Evolutionary conservation across 1,140 invertebrate species (phyloP).

Genomic region (Hestina assimilis): DNA sequence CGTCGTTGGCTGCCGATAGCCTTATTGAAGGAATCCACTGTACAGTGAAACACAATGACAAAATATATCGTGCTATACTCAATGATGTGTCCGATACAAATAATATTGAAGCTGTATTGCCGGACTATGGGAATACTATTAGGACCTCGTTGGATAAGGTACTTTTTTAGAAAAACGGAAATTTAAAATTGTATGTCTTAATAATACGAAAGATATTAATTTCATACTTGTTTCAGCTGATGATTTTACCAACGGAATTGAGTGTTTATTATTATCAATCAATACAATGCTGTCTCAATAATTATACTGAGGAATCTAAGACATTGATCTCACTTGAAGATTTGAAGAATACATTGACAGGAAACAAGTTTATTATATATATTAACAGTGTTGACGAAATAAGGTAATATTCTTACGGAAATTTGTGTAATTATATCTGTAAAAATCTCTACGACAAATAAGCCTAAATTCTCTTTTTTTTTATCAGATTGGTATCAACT

Average conservation of each 20-base stretch:
- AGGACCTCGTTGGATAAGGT: slow-evolving; percentile 52
- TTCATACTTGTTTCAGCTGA: slow-evolving; percentile 59
- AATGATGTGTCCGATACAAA: slow-evolving; percentile 40
- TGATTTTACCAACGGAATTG: slow-evolving; percentile 76
- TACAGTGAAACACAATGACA: slow-evolving; percentile 48
- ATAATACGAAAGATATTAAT: no score
- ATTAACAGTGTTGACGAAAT: slow-evolving; percentile 79
- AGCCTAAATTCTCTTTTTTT: slow-evolving; percentile 17
- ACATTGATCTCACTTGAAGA: slow-evolving; percentile 51
- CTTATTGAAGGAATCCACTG: slow-evolving; percentile 55
- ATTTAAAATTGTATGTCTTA: no score
- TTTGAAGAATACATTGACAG: slow-evolving; percentile 48
- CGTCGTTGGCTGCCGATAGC: slow-evolving; percentile 42
- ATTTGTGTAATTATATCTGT: background rate
- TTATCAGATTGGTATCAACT: slow-evolving; percentile 78
- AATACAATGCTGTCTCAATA: slow-evolving; percentile 72
- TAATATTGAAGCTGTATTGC: slow-evolving; percentile 43
- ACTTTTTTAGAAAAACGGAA: slow-evolving; percentile 17
- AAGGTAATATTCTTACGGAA: slow-evolving; percentile 58
- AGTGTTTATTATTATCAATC: slow-evolving; percentile 80
- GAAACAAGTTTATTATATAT: slow-evolving; percentile 77
- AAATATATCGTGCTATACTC: slow-evolving; percentile 57
- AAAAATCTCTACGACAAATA: background rate
- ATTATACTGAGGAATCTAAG: slow-evolving; percentile 48
- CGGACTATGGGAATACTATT: slow-evolving; percentile 53